Conservation (phyloP, 2,797 vertebrate species). For the Hylomyscus alleni region DNA sequence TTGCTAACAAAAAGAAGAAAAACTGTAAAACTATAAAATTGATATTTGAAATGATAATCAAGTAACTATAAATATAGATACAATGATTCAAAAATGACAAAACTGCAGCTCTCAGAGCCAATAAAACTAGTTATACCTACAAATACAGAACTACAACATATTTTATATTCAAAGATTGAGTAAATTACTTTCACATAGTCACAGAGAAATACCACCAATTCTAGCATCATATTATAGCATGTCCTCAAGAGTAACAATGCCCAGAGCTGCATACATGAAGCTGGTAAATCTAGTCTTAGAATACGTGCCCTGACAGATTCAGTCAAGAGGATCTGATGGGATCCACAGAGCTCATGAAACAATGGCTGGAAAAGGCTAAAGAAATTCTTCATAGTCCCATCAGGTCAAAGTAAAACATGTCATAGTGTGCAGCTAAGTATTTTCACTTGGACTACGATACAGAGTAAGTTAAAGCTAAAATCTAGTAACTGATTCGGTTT, state of each 20-base stretch:
- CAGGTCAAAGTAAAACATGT: slow-evolving; percentile 54
- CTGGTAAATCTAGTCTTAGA: slow-evolving; percentile 20
- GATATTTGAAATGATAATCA: background rate
- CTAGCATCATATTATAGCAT: background rate
- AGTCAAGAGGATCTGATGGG: slow-evolving; percentile 47
- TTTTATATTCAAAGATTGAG: slow-evolving; percentile 27
- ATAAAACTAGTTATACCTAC: slow-evolving; percentile 25
- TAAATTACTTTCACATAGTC: slow-evolving; percentile 44
- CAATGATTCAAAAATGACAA: slow-evolving; percentile 44
- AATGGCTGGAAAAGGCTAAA: slow-evolving; percentile 46
- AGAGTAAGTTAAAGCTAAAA: slow-evolving; percentile 59
- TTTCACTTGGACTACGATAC: slow-evolving; percentile 31
- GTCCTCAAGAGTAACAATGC: slow-evolving; percentile 47
- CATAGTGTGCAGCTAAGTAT: slow-evolving; percentile 41
- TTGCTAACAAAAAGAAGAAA: background rate
- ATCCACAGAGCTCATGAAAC: slow-evolving; percentile 40
- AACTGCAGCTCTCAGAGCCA: slow-evolving; percentile 26
- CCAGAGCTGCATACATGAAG: slow-evolving; percentile 40
- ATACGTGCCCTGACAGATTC: slow-evolving; percentile 11
- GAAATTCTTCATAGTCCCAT: slow-evolving; percentile 8
- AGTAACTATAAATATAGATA: background rate
- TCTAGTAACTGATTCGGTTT: slow-evolving; percentile 31
- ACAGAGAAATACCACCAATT: slow-evolving; percentile 50
- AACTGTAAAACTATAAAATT: slow-evolving; percentile 46
- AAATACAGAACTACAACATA: slow-evolving; percentile 25